Evolutionary conservation across 2,888 invertebrate genomes (phyloP).

Genomic region (Watsonalla binaria): DNA sequence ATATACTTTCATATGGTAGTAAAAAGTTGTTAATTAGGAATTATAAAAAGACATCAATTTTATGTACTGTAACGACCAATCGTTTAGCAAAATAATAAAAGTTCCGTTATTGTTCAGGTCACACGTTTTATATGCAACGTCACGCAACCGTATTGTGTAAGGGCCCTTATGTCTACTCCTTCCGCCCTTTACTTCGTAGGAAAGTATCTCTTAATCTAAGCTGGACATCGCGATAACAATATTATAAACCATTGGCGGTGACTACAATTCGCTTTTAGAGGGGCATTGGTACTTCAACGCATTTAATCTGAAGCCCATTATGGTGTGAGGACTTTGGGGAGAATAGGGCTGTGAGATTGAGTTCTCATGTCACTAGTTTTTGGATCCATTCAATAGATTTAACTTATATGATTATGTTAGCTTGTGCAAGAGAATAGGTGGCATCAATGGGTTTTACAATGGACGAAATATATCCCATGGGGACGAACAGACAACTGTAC

Average conservation of each 20-base stretch:
- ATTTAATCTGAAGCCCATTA: conserved; percentile 65
- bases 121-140: background rate
- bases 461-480: too few species aligned
- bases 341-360: conserved; percentile 27
- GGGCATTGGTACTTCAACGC: conserved; percentile 60
- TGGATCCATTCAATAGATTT: conserved; percentile 25
- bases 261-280: conserved; percentile 72
- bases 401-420: conserved; percentile 16
- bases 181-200: conserved; percentile 10
- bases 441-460: too few species aligned
- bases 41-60: too few species aligned
- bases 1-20: too few species aligned
- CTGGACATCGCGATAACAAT: conserved; percentile 64
- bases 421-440: background rate
- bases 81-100: too few species aligned
- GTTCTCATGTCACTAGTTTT: conserved; percentile 25
- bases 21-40: too few species aligned
- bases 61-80: too few species aligned
- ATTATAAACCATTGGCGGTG: conserved; percentile 64
- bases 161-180: background rate
- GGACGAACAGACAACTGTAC: too few species aligned
- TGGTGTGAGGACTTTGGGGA: conserved; percentile 39
- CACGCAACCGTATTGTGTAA: background rate
- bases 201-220: conserved; percentile 66
- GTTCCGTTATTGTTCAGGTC: too few species aligned